Conservation (phyloP, 2,888 invertebrate species). For the Falcaria lacertinaria region DNA sequence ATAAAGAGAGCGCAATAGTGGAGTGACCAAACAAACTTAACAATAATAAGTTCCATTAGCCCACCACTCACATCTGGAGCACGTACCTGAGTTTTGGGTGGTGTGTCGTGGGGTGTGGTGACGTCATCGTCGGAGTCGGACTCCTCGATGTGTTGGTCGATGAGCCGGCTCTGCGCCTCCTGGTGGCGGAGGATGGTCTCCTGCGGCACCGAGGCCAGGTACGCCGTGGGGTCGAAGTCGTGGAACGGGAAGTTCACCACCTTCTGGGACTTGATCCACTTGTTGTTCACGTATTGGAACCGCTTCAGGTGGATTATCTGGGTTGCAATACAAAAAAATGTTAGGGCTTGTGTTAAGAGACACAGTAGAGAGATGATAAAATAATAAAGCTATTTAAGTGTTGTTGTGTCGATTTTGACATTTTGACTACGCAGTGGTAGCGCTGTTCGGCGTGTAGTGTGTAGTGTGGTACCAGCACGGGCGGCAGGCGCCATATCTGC, state of each 20-base stretch:
- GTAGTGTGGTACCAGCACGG: slow-evolving; percentile 83
- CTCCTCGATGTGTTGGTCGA: slow-evolving; percentile 43
- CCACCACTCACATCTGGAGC: too few species aligned
- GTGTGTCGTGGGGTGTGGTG: slow-evolving; percentile 10
- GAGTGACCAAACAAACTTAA: too few species aligned
- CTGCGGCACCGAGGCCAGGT: slow-evolving; percentile 89
- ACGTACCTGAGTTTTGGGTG: too few species aligned
- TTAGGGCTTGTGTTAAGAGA: too few species aligned
- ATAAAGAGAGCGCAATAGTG: too few species aligned
- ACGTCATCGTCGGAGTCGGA: slow-evolving; percentile 37
- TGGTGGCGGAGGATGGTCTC: slow-evolving; percentile 85
- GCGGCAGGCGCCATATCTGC: slow-evolving; percentile 94
- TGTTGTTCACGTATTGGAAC: slow-evolving; percentile 93
- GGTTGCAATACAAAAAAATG: too few species aligned
- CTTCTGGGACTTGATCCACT: slow-evolving; percentile 97
- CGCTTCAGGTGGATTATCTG: slow-evolving; percentile 95
- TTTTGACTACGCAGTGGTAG: too few species aligned
- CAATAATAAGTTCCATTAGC: too few species aligned
- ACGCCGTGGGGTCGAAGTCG: slow-evolving; percentile 92
- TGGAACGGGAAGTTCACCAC: slow-evolving; percentile 93
- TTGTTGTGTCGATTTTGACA: too few species aligned
- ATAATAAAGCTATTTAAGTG: too few species aligned
- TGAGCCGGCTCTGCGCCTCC: slow-evolving; percentile 51
- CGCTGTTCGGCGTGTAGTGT: neutral
- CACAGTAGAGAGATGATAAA: too few species aligned